Evolutionary conservation across 2,797 vertebrate genomes (phyloP), one percentile per base, ranked within the genome.

Genomic region (Spinus pinus): DNA sequence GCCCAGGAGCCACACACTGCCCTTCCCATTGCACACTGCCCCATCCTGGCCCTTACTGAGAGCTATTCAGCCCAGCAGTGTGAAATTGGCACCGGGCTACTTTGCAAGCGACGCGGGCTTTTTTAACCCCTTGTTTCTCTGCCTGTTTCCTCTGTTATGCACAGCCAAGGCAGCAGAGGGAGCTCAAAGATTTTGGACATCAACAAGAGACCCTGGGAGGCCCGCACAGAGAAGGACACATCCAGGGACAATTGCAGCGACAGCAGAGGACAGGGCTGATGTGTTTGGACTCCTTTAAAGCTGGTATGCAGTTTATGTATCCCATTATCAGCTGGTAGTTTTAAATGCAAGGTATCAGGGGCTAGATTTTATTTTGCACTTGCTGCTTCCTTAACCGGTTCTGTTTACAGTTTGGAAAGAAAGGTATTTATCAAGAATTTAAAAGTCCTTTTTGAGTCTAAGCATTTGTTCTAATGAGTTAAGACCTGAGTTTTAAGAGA

Each of bases 101-200:
- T 51, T 19, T 7, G 51, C 33, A 24, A 12, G 6, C 0, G 0
- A 12, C 4, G 6, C 1, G 2, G 1, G 1, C 0, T 15, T 57
- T 81, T 71, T 81, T 66, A 85, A 64, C 31, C 35, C 33, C 2
- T 33, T 72, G 9, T 41, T 66, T 23, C 60, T 7, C 22, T 17
- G 21, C 16, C 9, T 9, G 8, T 44, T 57, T 21, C 3, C 28
- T 70, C 25, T 46, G 80, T 77, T 73, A 54, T 37, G 22, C 37
- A 12, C 21, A 51, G 42, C 22, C 23, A 30, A 33, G 62, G 58
- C 90, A 96, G 74, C 58, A 96, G 86, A 95, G 81, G 92, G 73
- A 87, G 70, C 90, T 80, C 93, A 72, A 56, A 82, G 79, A 91
- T 92, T 81, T 88, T 91, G 78, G 24, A 61, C 33, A 35, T 15